These are phyloP conservation scores for Calyptomena viridis DNA, from an alignment of 2,113 vertebrate genomes.

Conservation along the genomic window DNA sequence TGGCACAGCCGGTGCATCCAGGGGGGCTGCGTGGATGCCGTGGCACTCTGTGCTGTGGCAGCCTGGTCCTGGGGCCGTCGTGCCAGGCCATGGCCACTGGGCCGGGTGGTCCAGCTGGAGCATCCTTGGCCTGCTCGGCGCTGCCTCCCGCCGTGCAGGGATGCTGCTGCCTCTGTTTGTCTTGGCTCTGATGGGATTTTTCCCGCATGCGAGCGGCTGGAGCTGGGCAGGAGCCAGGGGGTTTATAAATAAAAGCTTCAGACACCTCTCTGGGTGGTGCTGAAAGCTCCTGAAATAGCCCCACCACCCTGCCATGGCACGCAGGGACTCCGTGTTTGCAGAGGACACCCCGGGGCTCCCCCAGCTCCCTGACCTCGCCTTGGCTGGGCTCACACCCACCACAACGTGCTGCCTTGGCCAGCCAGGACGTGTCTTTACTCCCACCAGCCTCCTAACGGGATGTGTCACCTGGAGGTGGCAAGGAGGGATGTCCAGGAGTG, in stretches of 20 bases:
- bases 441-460: not conserved
- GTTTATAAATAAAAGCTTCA: slow-evolving; percentile 40
- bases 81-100: not conserved
- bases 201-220: not conserved
- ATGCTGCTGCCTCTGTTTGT: slow-evolving; percentile 49
- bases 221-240: not conserved
- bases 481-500: not conserved
- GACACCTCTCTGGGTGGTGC: slow-evolving; percentile 41
- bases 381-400: not conserved
- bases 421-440: not conserved
- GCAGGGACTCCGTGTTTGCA: not conserved
- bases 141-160: not conserved
- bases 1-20: not conserved
- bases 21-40: rapidly evolving
- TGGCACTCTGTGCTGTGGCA: not conserved
- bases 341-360: not conserved
- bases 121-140: not conserved
- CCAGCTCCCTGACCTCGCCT: rapidly evolving
- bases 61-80: rapidly evolving
- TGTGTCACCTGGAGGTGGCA: rapidly evolving
- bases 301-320: not conserved
- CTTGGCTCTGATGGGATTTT: not conserved
- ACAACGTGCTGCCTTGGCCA: not conserved
- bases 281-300: slow-evolving; percentile 19
- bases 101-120: not conserved